phyloP scores from a whole-genome alignment of 2,888 invertebrate species.

The Callosobruchus maculatus region DNA sequence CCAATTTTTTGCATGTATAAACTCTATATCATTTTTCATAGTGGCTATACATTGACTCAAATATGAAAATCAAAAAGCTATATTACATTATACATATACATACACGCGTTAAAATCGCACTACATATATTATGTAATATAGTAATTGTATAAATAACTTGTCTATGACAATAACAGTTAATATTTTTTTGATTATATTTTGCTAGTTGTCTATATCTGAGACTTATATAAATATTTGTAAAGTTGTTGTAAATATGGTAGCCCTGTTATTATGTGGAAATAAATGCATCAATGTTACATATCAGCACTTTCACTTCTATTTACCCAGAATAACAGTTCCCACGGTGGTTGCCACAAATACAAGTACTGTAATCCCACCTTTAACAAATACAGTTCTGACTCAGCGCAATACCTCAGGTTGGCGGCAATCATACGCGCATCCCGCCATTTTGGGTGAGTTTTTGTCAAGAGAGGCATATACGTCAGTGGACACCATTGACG shows the following conservation, averaged over 20 bases:
- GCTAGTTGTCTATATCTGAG: neutral
- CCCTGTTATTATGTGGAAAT: neutral
- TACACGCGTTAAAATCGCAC: neutral
- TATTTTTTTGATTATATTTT: neutral
- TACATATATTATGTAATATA: neutral
- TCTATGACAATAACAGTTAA: neutral
- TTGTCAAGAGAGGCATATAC: too few species aligned
- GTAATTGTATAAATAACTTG: neutral
- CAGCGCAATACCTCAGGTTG: too few species aligned
- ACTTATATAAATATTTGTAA: neutral
- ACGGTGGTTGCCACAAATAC: too few species aligned
- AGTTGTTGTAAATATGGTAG: neutral
- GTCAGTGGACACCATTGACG: too few species aligned
- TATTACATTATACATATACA: neutral
- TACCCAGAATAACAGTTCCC: too few species aligned
- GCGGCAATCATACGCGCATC: too few species aligned
- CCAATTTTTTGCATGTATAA: too few species aligned
- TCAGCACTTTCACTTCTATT: neutral
- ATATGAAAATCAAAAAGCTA: neutral
- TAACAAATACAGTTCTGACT: too few species aligned
- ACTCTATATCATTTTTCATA: neutral
- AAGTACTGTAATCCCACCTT: too few species aligned
- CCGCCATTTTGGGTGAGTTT: too few species aligned
- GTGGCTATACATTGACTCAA: neutral
- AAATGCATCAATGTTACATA: neutral